A percentile compares a stretch with the other conserved stretches of the same genome.
These are phyloP conservation scores for Gasterosteus nipponicus DNA, from an alignment of 2,113 vertebrate genomes.

Conservation along the genomic window DNA sequence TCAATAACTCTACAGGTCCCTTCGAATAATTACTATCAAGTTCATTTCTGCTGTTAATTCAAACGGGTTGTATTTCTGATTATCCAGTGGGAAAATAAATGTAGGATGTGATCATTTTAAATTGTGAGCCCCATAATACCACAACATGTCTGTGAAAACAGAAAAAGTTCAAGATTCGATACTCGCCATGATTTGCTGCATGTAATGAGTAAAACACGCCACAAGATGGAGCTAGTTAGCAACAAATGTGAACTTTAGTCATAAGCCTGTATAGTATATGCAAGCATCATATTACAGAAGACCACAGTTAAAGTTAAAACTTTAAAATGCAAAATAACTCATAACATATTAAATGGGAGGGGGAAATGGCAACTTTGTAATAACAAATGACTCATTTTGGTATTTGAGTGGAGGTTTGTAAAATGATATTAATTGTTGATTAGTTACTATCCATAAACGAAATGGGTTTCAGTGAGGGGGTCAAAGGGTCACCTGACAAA, in stretches of 20 bases:
- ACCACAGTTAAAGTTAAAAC: neutral
- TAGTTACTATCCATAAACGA: neutral
- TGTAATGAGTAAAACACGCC: constrained; percentile 54
- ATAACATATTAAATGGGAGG: neutral
- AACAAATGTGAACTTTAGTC: constrained; percentile 13
- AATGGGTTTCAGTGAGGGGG: neutral
- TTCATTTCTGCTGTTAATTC: constrained; percentile 46
- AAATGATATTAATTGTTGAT: neutral
- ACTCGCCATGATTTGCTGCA: neutral
- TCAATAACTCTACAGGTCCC: neutral
- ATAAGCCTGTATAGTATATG: neutral
- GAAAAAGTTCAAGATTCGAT: neutral
- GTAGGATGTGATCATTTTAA: neutral
- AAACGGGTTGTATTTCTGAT: neutral
- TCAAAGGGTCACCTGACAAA: neutral
- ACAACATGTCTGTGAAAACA: neutral
- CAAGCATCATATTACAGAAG: neutral
- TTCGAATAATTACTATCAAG: neutral
- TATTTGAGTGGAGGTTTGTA: neutral
- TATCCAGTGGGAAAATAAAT: neutral
- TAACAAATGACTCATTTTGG: neutral
- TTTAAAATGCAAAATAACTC: neutral
- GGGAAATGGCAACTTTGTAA: neutral
- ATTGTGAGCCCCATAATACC: neutral
- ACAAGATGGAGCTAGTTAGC: constrained; percentile 69